These are phyloP conservation scores for Lucilia sericata DNA, from an alignment of 1,140 invertebrate genomes.

Conservation along the genomic window DNA sequence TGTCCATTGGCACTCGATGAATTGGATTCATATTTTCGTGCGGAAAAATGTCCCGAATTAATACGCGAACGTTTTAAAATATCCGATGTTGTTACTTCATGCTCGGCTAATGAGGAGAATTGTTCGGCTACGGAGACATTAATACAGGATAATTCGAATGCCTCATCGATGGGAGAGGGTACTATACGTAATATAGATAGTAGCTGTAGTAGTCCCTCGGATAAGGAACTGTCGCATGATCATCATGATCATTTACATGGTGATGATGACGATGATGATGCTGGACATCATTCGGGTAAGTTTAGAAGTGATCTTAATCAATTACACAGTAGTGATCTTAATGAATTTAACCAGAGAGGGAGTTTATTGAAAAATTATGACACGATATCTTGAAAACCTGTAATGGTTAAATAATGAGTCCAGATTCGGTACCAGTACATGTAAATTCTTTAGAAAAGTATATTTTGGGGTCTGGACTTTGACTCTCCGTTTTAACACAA, in stretches of 20 bases:
- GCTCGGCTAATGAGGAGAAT: background rate
- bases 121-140: conserved; percentile 16
- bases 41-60: conserved; percentile 62
- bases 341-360: too few species aligned
- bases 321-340: too few species aligned
- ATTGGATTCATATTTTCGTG: conserved; percentile 62
- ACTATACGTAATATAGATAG: conserved; percentile 41
- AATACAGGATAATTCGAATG: conserved; percentile 21
- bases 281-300: conserved; percentile 67
- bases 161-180: conserved; percentile 17
- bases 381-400: too few species aligned
- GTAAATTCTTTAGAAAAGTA: too few species aligned
- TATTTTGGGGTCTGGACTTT: too few species aligned
- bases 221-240: conserved; percentile 9
- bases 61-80: conserved; percentile 66
- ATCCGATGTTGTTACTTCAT: conserved; percentile 54
- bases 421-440: too few species aligned
- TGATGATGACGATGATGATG: conserved; percentile 60
- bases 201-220: conserved; percentile 28
- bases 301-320: background rate
- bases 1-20: conserved; percentile 61
- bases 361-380: too few species aligned
- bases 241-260: conserved; percentile 43
- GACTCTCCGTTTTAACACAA: too few species aligned
- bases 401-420: too few species aligned